Percentiles rank a stretch among this genome's conserved stretches.
These are phyloP conservation scores for Sebastes flavidus DNA, from an alignment of 2,797 vertebrate genomes.

Conservation along the genomic window DNA sequence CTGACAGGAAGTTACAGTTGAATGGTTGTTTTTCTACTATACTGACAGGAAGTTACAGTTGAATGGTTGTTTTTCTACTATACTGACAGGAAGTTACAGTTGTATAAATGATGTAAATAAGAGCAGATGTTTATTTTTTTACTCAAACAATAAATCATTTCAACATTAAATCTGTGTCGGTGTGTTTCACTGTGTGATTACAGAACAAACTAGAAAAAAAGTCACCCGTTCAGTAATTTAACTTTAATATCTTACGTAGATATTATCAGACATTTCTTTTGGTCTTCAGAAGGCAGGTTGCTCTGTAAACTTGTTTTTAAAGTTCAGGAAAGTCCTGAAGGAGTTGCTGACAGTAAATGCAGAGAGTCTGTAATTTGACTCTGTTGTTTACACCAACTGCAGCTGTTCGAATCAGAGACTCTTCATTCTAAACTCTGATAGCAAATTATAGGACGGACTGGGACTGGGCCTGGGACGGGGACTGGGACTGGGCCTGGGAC, in stretches of 20 bases:
- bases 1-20: neutral
- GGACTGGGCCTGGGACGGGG: no score
- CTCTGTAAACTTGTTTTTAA: no score
- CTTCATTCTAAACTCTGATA: no score
- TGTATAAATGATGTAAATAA: constrained; percentile 47
- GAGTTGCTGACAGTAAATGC: neutral
- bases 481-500: no score
- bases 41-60: neutral
- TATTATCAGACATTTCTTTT: no score
- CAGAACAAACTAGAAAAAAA: no score
- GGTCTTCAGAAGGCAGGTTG: no score
- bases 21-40: neutral
- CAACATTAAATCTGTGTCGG: neutral
- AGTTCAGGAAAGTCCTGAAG: no score
- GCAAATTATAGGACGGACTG: no score
- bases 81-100: neutral
- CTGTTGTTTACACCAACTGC: neutral
- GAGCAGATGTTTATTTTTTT: constrained; percentile 39
- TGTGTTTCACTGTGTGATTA: neutral
- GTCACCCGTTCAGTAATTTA: no score
- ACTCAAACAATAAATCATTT: constrained; percentile 16
- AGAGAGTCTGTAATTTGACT: neutral
- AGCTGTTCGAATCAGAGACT: no score
- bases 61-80: neutral
- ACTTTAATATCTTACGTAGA: no score